Conservation (phyloP, 2,888 invertebrate species). For the Drosophila neonasuta region DNA sequence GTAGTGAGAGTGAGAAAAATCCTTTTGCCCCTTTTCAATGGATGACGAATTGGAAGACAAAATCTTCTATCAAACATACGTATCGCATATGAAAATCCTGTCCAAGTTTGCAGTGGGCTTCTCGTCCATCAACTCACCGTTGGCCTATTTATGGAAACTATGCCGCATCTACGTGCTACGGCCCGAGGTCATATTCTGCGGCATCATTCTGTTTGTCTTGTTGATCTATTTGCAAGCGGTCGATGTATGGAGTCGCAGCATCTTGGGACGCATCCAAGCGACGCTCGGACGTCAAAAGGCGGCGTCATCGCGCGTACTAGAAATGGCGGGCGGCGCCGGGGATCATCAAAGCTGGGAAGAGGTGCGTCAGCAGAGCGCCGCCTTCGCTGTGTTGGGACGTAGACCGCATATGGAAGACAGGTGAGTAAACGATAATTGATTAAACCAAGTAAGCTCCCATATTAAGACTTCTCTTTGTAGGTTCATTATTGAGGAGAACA, state of each 20-base stretch:
- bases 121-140: slow-evolving; percentile 88
- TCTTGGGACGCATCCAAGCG: slow-evolving; percentile 84
- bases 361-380: slow-evolving; percentile 89
- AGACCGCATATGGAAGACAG: slow-evolving; percentile 97
- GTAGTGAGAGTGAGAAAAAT: slow-evolving; percentile 2
- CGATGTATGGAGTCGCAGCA: slow-evolving; percentile 90
- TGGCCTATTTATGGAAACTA: slow-evolving; percentile 90
- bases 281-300: slow-evolving; percentile 79
- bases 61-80: slow-evolving; percentile 93
- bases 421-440: slow-evolving; percentile 57
- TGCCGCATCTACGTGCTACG: slow-evolving; percentile 90
- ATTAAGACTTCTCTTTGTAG: slow-evolving; percentile 48
- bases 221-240: slow-evolving; percentile 92
- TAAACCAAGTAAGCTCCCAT: not conserved
- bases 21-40: slow-evolving; percentile 83
- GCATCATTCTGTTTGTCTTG: slow-evolving; percentile 87
- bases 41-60: slow-evolving; percentile 96
- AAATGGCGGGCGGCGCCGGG: slow-evolving; percentile 71
- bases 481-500: slow-evolving; percentile 93
- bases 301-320: slow-evolving; percentile 70
- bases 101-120: slow-evolving; percentile 91
- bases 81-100: slow-evolving; percentile 92
- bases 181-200: slow-evolving; percentile 90
- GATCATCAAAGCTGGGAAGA: slow-evolving; percentile 89
- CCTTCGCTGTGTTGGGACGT: slow-evolving; percentile 94